Base-by-base conservation (phyloP, 2,797 vertebrate species). In the Hemibagrus guttatus region DNA sequence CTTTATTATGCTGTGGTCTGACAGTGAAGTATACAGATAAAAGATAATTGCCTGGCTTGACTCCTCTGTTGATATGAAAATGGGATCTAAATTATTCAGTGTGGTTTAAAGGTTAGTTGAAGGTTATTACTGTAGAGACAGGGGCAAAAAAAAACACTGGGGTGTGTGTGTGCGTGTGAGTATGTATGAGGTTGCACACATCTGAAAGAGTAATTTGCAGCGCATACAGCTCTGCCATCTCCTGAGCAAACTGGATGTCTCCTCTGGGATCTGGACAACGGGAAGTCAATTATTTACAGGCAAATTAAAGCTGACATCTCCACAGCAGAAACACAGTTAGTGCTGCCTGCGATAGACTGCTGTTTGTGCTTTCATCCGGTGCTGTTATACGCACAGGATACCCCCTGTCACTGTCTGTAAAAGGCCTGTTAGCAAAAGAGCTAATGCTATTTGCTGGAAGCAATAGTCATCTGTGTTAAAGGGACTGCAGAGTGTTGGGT, bases 41-140 rank as follows among this genome's bases (percentile, higher is more conserved):
- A 98, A 98, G 97, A 98, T 98, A 98, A 99, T 98, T 99, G 97
- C 97, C 96, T 97, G 96, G 95, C 97, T 97, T 96, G 97, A 97
- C 97, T 98, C 95, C 95, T 95, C 95, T 96, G 97, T 97, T 98
- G 97, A 98, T 98, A 98, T 98, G 97, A 98, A 98, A 98, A 99
- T 98, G 95, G 97, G 97, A 96, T 97, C 96, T 98, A 95, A 98
- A 98, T 98, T 98, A 98, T 98, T 98, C 97, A 98, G 95, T 93
- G 93, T 87, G 88, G 95, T 97, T 97, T 97, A 98, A 99, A 98
- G 97, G 97, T 98, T 97, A 97, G 96, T 97, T 97, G 97, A 98
- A 99, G 97, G 98, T 98, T 98, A 97, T 97, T 97, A 96, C 93
- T 92, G 95, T 94, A 94, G 94, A 95, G 91, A 85, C 90, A 82